A percentile compares a stretch with the other conserved stretches of the same genome.
Evolutionary conservation across 2,113 vertebrate species (phyloP).

Genomic region (Xiphias gladius): DNA sequence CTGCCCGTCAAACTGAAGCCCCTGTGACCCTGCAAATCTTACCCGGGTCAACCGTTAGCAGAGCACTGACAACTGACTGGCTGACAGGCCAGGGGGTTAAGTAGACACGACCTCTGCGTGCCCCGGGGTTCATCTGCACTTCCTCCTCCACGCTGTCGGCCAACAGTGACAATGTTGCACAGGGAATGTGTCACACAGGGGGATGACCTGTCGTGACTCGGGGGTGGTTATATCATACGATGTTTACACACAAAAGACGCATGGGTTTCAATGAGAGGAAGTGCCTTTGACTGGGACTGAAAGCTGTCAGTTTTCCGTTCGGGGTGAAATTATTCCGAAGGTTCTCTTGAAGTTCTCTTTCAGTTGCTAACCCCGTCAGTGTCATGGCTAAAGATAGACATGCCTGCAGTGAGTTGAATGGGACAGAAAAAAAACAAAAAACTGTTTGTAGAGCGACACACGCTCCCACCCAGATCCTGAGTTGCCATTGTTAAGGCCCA

Average conservation of each 20-base stretch:
- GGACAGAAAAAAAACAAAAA: slow-evolving; percentile 39
- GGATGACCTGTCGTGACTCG: slow-evolving; percentile 41
- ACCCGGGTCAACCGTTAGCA: slow-evolving; percentile 72
- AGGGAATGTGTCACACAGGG: slow-evolving; percentile 72
- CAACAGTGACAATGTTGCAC: slow-evolving; percentile 72
- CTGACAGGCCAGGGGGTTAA: slow-evolving; percentile 82
- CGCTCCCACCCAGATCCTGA: slow-evolving; percentile 75
- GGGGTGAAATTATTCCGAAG: slow-evolving; percentile 40
- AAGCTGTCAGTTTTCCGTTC: slow-evolving; percentile 52
- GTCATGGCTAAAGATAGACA: slow-evolving; percentile 36
- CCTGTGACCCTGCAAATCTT: slow-evolving; percentile 75
- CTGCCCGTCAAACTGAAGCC: slow-evolving; percentile 78
- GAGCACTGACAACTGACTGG: slow-evolving; percentile 81
- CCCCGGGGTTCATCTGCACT: slow-evolving; percentile 82
- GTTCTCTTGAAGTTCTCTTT: slow-evolving; percentile 25
- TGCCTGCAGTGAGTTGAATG: slow-evolving; percentile 40
- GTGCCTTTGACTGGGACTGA: slow-evolving; percentile 31
- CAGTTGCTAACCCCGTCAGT: slow-evolving; percentile 18
- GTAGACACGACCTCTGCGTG: slow-evolving; percentile 83
- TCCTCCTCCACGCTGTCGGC: slow-evolving; percentile 81
- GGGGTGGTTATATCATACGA: slow-evolving; percentile 55
- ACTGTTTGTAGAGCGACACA: slow-evolving; percentile 64
- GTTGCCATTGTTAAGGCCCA: slow-evolving; percentile 76
- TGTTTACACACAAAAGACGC: slow-evolving; percentile 76
- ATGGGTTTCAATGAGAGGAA: slow-evolving; percentile 31